These are phyloP conservation scores for Tetragonula clypearis DNA, from an alignment of 1,140 invertebrate genomes.

Conservation along the genomic window DNA sequence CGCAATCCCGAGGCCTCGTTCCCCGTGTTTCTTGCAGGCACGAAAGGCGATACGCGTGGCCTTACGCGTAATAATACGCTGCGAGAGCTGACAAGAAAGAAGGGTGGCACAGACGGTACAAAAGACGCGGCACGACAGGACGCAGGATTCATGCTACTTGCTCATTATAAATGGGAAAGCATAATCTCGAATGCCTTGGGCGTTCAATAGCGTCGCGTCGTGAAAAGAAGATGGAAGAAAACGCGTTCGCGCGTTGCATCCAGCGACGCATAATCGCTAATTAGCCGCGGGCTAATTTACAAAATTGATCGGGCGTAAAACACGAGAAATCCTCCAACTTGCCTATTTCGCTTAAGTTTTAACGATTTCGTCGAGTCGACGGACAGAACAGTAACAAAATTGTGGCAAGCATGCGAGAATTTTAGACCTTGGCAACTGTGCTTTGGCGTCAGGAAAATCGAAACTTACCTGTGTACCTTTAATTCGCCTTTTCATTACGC, in stretches of 20 bases:
- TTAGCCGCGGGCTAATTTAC: slow-evolving; percentile 6
- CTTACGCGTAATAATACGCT: neutral
- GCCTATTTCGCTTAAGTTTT: too few relatives aligned
- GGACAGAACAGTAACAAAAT: too few relatives aligned
- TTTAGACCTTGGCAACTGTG: too few relatives aligned
- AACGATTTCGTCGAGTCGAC: too few relatives aligned
- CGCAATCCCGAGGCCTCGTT: too few relatives aligned
- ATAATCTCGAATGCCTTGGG: slow-evolving; percentile 27
- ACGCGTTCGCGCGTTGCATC: neutral
- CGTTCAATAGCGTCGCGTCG: slow-evolving; percentile 16
- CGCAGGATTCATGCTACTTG: slow-evolving; percentile 40
- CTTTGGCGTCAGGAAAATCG: too few relatives aligned
- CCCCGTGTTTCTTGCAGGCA: too few relatives aligned
- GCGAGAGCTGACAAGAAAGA: slow-evolving; percentile 2
- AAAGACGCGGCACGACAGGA: slow-evolving; percentile 14
- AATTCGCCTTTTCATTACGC: too few relatives aligned
- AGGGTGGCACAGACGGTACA: slow-evolving; percentile 5
- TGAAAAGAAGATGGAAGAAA: neutral
- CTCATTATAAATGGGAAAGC: slow-evolving; percentile 43
- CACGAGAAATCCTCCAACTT: too few relatives aligned
- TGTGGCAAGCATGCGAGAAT: too few relatives aligned
- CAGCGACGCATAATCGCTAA: slow-evolving; percentile 16
- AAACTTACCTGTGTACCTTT: too few relatives aligned
- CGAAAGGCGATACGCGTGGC: slow-evolving; percentile 13
- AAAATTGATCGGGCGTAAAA: neutral